Evolutionary conservation across 2,113 vertebrate species (phyloP).

Genomic region (Mastomys natalensis): DNA sequence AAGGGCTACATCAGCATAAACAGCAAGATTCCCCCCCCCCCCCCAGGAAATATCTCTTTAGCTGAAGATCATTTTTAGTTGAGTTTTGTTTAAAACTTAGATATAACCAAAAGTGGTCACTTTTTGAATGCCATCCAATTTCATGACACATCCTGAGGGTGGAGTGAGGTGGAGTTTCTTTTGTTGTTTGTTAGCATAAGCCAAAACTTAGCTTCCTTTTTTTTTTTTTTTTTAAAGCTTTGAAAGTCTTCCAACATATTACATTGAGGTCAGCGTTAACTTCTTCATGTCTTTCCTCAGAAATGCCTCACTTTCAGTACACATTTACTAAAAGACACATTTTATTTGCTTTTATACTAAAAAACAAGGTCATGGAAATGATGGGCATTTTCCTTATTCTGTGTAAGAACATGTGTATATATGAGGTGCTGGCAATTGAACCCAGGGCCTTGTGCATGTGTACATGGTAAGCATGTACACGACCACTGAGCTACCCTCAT

Average conservation of each 20-base stretch:
- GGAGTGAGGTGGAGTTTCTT: slow-evolving; percentile 71
- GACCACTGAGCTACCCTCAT: neutral
- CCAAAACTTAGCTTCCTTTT: slow-evolving; percentile 68
- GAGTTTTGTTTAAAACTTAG: slow-evolving; percentile 61
- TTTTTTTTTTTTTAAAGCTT: slow-evolving; percentile 52
- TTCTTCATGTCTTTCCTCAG: slow-evolving; percentile 8
- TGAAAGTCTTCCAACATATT: slow-evolving; percentile 68
- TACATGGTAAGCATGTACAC: neutral
- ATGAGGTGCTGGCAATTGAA: neutral
- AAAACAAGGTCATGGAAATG: slow-evolving; percentile 37
- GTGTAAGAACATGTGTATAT: neutral
- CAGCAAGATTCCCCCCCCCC: neutral
- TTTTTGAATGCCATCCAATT: slow-evolving; percentile 73
- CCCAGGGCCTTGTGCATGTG: neutral
- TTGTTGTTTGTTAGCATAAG: slow-evolving; percentile 74
- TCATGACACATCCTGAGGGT: slow-evolving; percentile 70
- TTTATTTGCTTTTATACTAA: slow-evolving; percentile 28
- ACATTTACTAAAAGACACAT: slow-evolving; percentile 7
- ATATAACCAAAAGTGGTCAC: slow-evolving; percentile 54
- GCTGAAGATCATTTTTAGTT: slow-evolving; percentile 51
- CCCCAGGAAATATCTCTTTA: neutral
- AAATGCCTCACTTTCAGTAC: neutral
- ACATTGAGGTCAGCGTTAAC: slow-evolving; percentile 26
- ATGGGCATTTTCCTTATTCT: slow-evolving; percentile 33
- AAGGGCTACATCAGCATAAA: neutral